Conservation (phyloP, 2,797 vertebrate genomes). For the Geotrypetes seraphini region DNA sequence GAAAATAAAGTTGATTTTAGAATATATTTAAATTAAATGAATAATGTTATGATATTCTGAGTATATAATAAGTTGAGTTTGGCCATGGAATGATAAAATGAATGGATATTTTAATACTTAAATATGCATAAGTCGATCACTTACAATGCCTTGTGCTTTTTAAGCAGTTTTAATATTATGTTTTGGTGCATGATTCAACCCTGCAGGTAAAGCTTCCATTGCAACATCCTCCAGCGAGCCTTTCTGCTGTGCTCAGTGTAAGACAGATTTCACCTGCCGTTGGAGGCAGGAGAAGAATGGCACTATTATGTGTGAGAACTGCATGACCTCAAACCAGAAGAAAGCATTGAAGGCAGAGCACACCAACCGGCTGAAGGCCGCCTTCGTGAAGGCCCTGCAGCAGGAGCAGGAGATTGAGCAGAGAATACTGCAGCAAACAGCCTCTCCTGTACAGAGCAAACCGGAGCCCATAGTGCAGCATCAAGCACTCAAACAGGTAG, state of each 20-base stretch:
- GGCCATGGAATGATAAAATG: too few species aligned
- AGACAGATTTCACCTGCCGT: constrained; percentile 96
- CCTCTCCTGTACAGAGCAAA: constrained; percentile 51
- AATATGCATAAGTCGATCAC: too few species aligned
- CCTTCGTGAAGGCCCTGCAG: constrained; percentile 93
- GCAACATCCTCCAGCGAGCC: constrained; percentile 71
- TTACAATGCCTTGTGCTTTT: too few species aligned
- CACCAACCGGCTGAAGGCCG: constrained; percentile 88
- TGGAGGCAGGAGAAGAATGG: constrained; percentile 93
- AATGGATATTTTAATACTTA: too few species aligned
- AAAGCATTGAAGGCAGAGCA: constrained; percentile 91
- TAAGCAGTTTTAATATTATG: too few species aligned
- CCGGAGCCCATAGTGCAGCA: constrained; percentile 60
- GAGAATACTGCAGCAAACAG: constrained; percentile 79
- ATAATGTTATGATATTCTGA: too few species aligned
- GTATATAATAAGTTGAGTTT: too few species aligned
- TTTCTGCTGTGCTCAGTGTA: constrained; percentile 84
- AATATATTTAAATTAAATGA: too few species aligned
- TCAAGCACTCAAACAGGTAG: constrained; percentile 82
- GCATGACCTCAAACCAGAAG: constrained; percentile 96
- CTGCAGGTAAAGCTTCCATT: constrained; percentile 62
- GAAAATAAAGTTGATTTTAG: too few species aligned
- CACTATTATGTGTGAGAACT: constrained; percentile 86
- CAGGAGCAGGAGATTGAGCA: constrained; percentile 98
- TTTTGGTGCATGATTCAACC: neutral